Evolutionary conservation across 2,113 vertebrate genomes (phyloP), one percentile per base, ranked within the genome.

Genomic region (Xiphias gladius): DNA sequence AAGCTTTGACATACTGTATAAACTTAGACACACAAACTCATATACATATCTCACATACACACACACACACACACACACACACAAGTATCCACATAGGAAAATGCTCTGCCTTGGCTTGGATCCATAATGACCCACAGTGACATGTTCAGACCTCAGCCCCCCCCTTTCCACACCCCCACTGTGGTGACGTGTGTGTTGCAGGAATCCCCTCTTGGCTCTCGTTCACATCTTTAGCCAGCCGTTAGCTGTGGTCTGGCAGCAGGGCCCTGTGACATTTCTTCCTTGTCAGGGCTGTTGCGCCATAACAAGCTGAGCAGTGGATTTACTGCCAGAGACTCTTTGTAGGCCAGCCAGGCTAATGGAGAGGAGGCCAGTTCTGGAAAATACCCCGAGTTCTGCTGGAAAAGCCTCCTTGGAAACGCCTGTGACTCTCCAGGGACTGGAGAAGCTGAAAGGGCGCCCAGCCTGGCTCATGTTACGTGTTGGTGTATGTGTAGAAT

Each of bases 221-320:
- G 20, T 84, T 76, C 76, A 70, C 24, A 28, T 80, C 75, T 82
- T 85, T 69, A 79, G 83, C 79, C 76, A 78, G 84, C 81, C 84
- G 48, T 93, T 94, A 86, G 81, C 82, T 91, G 93, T 76, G 93
- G 92, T 90, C 89, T 94, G 84, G 90, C 89, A 90, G 72, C 59
- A 28, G 41, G 77, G 84, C 82, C 68, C 74, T 82, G 86, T 85
- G 88, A 91, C 89, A 92, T 90, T 91, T 87, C 79, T 92, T 88
- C 57, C 71, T 86, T 90, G 88, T 91, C 84, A 89, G 80, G 74
- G 84, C 82, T 85, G 78, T 82, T 91, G 90, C 89, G 65, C 66
- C 86, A 83, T 89, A 91, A 92, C 85, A 90, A 85, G 86, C 88
- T 90, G 79, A 83, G 88, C 73, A 79, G 85, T 87, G 84, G 84